Conservation (phyloP, 1,140 invertebrate species). For the Coenobita brevimanus region DNA sequence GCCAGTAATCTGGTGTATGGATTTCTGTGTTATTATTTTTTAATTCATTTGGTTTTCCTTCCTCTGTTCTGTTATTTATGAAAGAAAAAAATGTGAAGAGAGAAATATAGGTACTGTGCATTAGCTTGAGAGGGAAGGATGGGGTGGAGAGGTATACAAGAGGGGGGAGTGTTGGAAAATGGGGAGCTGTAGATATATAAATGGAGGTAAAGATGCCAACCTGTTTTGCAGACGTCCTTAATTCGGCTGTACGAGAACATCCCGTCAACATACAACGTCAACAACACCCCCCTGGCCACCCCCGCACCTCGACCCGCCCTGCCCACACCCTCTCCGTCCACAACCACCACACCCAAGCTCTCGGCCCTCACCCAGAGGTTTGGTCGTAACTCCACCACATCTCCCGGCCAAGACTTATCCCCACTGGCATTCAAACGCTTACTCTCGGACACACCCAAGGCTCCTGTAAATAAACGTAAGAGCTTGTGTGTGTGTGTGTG, state of each 20-base stretch:
- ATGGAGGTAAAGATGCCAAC: too few relatives aligned
- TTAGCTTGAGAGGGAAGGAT: too few relatives aligned
- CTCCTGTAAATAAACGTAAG: too few relatives aligned
- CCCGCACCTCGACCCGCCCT: background rate
- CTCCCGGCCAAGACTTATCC: background rate
- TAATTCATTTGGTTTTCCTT: too few relatives aligned
- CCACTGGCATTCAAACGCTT: background rate
- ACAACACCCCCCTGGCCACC: slow-evolving; percentile 80
- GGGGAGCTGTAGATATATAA: too few relatives aligned
- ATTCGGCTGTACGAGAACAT: slow-evolving; percentile 81
- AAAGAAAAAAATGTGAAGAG: too few relatives aligned
- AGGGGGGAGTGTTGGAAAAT: too few relatives aligned
- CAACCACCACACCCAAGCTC: slow-evolving; percentile 14
- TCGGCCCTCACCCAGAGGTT: slow-evolving; percentile 56
- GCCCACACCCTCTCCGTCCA: background rate
- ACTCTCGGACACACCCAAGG: background rate
- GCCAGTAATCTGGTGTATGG: too few relatives aligned
- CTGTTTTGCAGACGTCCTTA: slow-evolving; percentile 76
- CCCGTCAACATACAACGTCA: slow-evolving; percentile 82
- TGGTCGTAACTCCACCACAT: slow-evolving; percentile 9
- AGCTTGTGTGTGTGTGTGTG: background rate
- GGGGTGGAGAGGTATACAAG: too few relatives aligned
- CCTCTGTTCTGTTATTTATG: too few relatives aligned
- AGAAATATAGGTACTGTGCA: too few relatives aligned
- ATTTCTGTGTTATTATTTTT: too few relatives aligned